These are phyloP conservation scores for Drosophila suboccidentalis DNA, from an alignment of 2,888 invertebrate species.

Conservation along the genomic window DNA sequence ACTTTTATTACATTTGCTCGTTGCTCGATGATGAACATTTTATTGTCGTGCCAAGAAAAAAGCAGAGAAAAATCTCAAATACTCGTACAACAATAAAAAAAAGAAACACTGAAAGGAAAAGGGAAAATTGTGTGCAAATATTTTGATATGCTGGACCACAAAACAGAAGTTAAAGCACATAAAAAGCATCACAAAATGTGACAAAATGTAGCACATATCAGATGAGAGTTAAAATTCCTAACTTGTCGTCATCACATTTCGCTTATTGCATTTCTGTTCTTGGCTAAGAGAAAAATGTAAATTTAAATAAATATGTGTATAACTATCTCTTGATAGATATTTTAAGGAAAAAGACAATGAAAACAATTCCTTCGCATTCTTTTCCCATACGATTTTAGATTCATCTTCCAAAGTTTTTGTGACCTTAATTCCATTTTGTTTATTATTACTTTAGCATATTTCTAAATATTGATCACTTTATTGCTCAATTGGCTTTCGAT, in stretches of 20 bases:
- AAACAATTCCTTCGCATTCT: not conserved
- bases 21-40: constrained; percentile 60
- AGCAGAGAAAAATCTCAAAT: constrained; percentile 26
- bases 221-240: not conserved
- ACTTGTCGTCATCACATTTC: constrained; percentile 27
- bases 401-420: not conserved
- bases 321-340: too few species aligned
- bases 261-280: constrained; percentile 8
- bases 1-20: constrained; percentile 76
- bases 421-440: not conserved
- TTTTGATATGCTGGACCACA: constrained; percentile 36
- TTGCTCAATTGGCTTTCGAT: not conserved
- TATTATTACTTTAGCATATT: too few species aligned
- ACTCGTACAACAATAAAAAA: not conserved
- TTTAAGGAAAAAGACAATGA: not conserved
- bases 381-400: not conserved
- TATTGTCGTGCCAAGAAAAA: constrained; percentile 54
- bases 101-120: constrained; percentile 5
- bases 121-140: constrained; percentile 48
- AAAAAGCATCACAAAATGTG: constrained; percentile 41
- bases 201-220: constrained; percentile 37
- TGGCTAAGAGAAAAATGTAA: not conserved
- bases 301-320: not conserved
- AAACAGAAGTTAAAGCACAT: constrained; percentile 24
- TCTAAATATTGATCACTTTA: not conserved